Evolutionary conservation across 2,888 invertebrate species (phyloP), one percentile per base, ranked within the genome.

Genomic region (Nymphalis polychloros): DNA sequence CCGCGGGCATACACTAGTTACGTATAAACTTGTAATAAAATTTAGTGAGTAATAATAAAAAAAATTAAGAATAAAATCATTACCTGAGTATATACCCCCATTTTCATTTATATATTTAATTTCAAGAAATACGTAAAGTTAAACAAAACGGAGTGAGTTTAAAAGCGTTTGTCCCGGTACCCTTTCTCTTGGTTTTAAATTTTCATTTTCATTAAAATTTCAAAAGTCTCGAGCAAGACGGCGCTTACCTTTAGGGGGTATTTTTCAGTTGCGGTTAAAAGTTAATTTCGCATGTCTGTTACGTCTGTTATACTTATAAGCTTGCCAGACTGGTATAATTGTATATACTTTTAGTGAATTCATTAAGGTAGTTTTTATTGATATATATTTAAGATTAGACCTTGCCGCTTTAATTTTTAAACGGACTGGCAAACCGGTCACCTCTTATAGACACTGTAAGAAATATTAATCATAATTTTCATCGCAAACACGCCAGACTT

Each of bases 201-300:
- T 57, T 57, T 67, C 50, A 63, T 66, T 47, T 59, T 55, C 66
- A 69, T 66, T 66, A 63, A 63, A 63, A 69, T 66, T 65, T 67
- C 48, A 60, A 60, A 60, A 8, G 23, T 41, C 41, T 60, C 16
- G 17, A 19, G 60, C 57, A 57, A 19, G 57, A 57, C 57, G 16
- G 53, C 5, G 53, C 19, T 7, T 5, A 13, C 19, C 57, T 57
- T 55, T 31, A n/a, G n/a, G 55, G 35, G 35, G 35, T n/a, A 19
- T 35, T 57, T 41, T 57, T 57, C 57, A 35, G 41, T 35, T 53
- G 35, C 19, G 35, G 57, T 41, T 27, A 41, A 41, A 57, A 57
- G 35, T 19, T 41, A 57, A 35, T 31, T 57, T 57, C 19, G 57
- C 41, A 19, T 17, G 6, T 23, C 16, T 27, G 16, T 20, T 57